A percentile compares a stretch with the other conserved stretches of the same genome.
Conservation (phyloP, 1,140 invertebrate species). For the Amyelois transitella region DNA sequence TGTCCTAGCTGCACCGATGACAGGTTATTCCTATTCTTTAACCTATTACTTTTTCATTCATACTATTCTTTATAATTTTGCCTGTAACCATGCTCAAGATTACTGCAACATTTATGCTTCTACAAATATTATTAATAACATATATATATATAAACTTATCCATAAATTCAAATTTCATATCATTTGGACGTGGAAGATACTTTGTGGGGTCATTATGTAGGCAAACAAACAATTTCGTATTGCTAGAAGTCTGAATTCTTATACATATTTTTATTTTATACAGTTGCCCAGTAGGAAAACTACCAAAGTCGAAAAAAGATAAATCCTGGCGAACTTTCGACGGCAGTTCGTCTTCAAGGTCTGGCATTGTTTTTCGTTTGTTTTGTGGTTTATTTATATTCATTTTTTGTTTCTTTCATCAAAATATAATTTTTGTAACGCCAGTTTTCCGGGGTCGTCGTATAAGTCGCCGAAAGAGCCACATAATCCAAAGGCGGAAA, state of each 20-base stretch:
- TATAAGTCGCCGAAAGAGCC: conserved; percentile 18
- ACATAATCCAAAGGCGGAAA: conserved; percentile 15
- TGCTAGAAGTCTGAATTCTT: neutral
- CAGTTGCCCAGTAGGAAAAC: conserved; percentile 22
- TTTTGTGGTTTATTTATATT: conserved; percentile 26
- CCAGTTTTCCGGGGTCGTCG: neutral
- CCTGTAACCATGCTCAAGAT: neutral
- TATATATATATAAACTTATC: neutral
- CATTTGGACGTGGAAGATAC: too few species aligned
- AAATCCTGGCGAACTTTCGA: conserved; percentile 37
- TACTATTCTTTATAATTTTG: too few species aligned
- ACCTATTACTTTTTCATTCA: too few species aligned
- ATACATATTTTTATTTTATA: neutral
- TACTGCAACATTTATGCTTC: neutral
- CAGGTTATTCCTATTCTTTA: conserved; percentile 24
- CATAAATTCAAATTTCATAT: neutral
- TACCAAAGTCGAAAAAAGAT: conserved; percentile 17
- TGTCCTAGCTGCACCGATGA: conserved; percentile 20
- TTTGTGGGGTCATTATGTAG: neutral
- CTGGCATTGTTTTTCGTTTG: conserved; percentile 20
- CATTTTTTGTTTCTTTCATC: neutral
- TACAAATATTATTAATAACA: too few species aligned
- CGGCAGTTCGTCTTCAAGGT: conserved; percentile 31
- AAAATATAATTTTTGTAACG: neutral
- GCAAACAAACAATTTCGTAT: neutral